Evolutionary conservation across 2,888 invertebrate species (phyloP).

Genomic region (Drosophila cognata): DNA sequence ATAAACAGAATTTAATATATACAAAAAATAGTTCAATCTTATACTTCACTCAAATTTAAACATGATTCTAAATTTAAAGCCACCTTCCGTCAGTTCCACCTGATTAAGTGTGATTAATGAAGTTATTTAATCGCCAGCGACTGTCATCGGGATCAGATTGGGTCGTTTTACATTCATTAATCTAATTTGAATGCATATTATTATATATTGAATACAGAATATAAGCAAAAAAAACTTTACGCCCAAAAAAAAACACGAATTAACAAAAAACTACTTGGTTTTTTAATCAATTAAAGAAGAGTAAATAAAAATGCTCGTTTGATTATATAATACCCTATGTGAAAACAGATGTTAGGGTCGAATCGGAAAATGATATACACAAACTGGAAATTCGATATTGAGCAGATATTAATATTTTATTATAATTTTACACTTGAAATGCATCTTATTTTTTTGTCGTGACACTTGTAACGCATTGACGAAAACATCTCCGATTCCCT

Average conservation of each 20-base stretch:
- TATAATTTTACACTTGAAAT: neutral
- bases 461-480: too few species aligned
- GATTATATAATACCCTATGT: neutral
- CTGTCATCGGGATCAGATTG: constrained; percentile 41
- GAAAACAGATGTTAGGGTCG: rapidly evolving
- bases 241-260: neutral
- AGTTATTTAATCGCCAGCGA: constrained; percentile 34
- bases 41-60: constrained; percentile 12
- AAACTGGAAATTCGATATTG: neutral
- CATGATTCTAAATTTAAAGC: constrained; percentile 1
- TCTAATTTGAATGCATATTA: constrained; percentile 32
- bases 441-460: neutral
- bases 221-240: neutral
- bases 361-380: neutral
- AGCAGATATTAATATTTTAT: neutral
- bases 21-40: constrained; percentile 23
- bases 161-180: constrained; percentile 46
- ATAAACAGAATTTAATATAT: constrained; percentile 66
- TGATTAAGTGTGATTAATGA: constrained; percentile 50
- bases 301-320: neutral
- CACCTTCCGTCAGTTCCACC: constrained; percentile 1
- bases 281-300: neutral
- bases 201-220: neutral
- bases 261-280: neutral
- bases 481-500: neutral